Conservation (phyloP, 2,888 invertebrate genomes). For the Cryptophagus acutangulus region DNA sequence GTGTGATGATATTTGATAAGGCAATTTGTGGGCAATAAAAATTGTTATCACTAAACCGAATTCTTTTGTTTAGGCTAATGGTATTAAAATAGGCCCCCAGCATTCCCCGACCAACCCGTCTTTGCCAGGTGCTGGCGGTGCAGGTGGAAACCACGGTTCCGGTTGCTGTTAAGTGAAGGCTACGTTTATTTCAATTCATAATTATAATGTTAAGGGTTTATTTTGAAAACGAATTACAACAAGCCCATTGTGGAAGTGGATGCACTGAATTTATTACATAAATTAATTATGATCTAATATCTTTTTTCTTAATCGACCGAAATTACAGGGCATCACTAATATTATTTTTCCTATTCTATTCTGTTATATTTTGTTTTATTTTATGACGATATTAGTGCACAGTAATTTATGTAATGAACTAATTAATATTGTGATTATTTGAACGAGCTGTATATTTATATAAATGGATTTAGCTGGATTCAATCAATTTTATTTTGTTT, state of each 20-base stretch:
- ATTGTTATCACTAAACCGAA: no score
- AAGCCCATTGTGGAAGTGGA: slow-evolving; percentile 9
- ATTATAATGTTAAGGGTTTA: slow-evolving; percentile 19
- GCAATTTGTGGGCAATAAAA: no score
- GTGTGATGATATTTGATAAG: no score
- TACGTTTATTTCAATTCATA: no score
- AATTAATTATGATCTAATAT: slow-evolving; percentile 17
- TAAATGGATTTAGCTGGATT: slow-evolving; percentile 8
- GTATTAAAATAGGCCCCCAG: slow-evolving; percentile 99
- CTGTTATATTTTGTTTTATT: no score
- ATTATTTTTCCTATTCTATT: background rate
- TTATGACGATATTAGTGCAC: slow-evolving; percentile 19
- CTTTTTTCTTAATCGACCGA: slow-evolving; percentile 8
- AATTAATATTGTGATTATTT: slow-evolving; percentile 24
- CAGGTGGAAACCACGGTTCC: slow-evolving; percentile 76
- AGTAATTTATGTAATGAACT: slow-evolving; percentile 28
- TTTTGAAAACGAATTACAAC: slow-evolving; percentile 14
- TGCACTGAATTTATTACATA: slow-evolving; percentile 18
- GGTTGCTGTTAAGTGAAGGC: slow-evolving; percentile 77
- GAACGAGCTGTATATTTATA: slow-evolving; percentile 18
- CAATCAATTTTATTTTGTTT: slow-evolving; percentile 12
- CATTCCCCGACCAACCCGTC: slow-evolving; percentile 88
- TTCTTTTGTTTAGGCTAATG: slow-evolving; percentile 77
- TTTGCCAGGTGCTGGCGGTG: slow-evolving; percentile 72
- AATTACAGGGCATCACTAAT: background rate